phyloP scores from a whole-genome alignment of 37 sponge, comb jelly and placozoan species.

The Ianthella basta region DNA sequence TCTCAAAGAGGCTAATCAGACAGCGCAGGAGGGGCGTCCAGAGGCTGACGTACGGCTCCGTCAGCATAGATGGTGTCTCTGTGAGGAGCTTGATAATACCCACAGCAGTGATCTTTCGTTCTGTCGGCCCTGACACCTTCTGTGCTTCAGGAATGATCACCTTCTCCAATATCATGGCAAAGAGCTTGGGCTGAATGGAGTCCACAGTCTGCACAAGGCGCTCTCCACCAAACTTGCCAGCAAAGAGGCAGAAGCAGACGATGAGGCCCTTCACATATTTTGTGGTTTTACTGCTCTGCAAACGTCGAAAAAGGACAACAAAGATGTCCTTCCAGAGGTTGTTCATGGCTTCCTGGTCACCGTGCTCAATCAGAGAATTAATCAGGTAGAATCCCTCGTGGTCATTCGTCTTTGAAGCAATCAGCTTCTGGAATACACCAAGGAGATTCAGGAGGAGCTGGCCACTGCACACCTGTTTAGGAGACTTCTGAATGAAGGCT shows the following conservation, averaged over 20 bases:
- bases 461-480: slow-evolving; percentile 44
- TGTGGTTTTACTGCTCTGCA: slow-evolving; percentile 93
- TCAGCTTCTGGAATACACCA: slow-evolving; percentile 97
- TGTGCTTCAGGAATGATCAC: slow-evolving; percentile 89
- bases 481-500: slow-evolving; percentile 83
- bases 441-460: slow-evolving; percentile 61
- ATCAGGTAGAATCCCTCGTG: slow-evolving; percentile 97
- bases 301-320: slow-evolving; percentile 87
- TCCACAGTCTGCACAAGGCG: slow-evolving; percentile 81
- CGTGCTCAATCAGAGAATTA: slow-evolving; percentile 76
- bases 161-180: slow-evolving; percentile 95
- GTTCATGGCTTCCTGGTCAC: slow-evolving; percentile 49
- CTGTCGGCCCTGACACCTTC: slow-evolving; percentile 86
- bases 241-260: slow-evolving; percentile 90
- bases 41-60: slow-evolving; percentile 68
- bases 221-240: slow-evolving; percentile 86
- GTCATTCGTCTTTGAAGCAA: slow-evolving; percentile 95
- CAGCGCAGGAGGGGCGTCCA: slow-evolving; percentile 84
- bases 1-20: slow-evolving; percentile 90
- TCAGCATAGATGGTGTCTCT: slow-evolving; percentile 87
- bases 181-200: slow-evolving; percentile 90
- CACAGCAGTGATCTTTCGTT: slow-evolving; percentile 93
- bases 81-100: slow-evolving; percentile 95
- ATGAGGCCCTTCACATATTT: slow-evolving; percentile 94
- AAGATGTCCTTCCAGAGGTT: slow-evolving; percentile 82